These are phyloP conservation scores for Capitulum mitella DNA, from an alignment of 2,888 invertebrate genomes.

Conservation along the genomic window DNA sequence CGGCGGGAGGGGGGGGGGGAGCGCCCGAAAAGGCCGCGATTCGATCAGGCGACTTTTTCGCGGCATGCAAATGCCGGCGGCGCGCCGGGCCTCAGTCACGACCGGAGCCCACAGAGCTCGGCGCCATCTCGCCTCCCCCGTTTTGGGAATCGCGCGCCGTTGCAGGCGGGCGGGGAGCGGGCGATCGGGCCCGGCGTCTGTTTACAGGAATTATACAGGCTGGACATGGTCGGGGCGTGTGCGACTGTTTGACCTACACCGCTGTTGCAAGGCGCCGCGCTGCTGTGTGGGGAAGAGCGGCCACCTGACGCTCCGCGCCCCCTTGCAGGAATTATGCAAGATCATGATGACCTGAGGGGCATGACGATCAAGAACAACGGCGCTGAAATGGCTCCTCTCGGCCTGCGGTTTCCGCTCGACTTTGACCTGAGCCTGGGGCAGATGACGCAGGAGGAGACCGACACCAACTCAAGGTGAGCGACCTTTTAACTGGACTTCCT, in stretches of 20 bases:
- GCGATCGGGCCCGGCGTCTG: not conserved
- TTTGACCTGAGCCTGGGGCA: not conserved
- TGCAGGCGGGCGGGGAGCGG: not conserved
- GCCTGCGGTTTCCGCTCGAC: slow-evolving; percentile 2
- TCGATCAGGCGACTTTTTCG: not conserved
- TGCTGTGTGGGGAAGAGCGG: not conserved
- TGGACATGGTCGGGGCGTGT: not conserved
- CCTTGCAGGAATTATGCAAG: slow-evolving; percentile 6
- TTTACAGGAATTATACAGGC: not conserved
- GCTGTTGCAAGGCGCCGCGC: not conserved
- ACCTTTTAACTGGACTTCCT: too few species aligned
- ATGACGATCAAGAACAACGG: not conserved
- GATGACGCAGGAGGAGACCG: not conserved
- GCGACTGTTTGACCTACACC: not conserved
- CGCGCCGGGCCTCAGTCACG: not conserved
- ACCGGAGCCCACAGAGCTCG: too few species aligned
- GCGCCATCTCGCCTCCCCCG: too few species aligned
- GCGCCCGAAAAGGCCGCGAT: not conserved
- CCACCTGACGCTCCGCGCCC: not conserved
- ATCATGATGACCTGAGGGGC: not conserved
- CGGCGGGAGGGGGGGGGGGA: not conserved
- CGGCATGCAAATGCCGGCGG: not conserved
- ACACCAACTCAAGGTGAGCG: not conserved
- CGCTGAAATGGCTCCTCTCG: not conserved
- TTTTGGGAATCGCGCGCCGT: not conserved